phyloP scores from a whole-genome alignment of 2,888 invertebrate species.

The Spodoptera littoralis region DNA sequence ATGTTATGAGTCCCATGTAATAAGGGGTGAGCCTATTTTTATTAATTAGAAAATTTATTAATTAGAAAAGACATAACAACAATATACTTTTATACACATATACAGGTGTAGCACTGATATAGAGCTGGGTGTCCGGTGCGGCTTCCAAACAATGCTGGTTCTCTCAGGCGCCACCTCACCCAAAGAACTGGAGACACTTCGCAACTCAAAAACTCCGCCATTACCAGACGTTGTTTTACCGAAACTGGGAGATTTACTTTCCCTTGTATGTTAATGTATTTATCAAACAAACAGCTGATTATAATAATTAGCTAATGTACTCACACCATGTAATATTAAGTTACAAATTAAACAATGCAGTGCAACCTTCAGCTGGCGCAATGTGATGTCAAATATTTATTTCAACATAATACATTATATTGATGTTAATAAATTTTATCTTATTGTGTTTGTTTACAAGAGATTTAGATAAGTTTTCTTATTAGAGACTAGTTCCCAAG shows the following conservation, averaged over 20 bases:
- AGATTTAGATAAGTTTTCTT: too few species aligned
- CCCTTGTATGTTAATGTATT: constrained; percentile 67
- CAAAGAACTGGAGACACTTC: constrained; percentile 90
- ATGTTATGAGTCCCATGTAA: too few species aligned
- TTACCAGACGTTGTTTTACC: constrained; percentile 92
- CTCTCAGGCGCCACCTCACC: constrained; percentile 94
- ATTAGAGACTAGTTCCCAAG: too few species aligned
- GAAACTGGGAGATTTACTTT: constrained; percentile 92
- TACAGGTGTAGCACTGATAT: constrained; percentile 97
- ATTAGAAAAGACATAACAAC: too few species aligned
- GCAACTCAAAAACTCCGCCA: constrained; percentile 84
- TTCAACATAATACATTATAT: not conserved
- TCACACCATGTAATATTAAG: constrained; percentile 44
- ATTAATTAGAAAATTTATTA: too few species aligned
- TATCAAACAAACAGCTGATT: too few species aligned
- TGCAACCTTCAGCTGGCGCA: constrained; percentile 15
- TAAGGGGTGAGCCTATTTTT: too few species aligned
- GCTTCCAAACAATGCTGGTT: constrained; percentile 96
- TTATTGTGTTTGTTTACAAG: not conserved
- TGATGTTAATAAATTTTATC: not conserved
- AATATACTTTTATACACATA: constrained; percentile 23
- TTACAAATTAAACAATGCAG: constrained; percentile 33
- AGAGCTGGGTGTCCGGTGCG: constrained; percentile 95
- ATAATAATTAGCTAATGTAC: constrained; percentile 7
- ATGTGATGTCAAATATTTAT: not conserved